phyloP scores from a whole-genome alignment of 2,888 invertebrate genomes.

The Elgonia sp. region DNA sequence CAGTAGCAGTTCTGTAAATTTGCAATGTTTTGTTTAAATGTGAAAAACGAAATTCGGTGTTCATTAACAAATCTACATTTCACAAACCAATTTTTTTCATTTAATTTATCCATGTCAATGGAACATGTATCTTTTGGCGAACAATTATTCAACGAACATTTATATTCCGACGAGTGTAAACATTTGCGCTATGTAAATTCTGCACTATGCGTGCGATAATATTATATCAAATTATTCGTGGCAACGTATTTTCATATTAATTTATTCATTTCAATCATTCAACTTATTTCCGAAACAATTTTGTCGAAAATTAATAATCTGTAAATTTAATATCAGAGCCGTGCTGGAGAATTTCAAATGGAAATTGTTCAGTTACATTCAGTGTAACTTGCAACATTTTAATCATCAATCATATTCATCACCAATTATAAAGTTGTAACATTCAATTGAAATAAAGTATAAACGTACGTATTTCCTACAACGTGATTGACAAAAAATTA shows the following conservation, averaged over 20 bases:
- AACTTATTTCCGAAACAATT: slow-evolving; percentile 5
- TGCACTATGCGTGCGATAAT: not conserved
- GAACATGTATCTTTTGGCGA: not conserved
- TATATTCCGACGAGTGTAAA: not conserved
- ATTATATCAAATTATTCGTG: not conserved
- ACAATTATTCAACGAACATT: not conserved
- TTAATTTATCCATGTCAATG: not conserved
- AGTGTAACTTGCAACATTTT: not conserved
- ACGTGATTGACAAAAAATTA: too few species aligned
- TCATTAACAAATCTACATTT: too few species aligned
- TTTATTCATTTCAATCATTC: slow-evolving; percentile 26
- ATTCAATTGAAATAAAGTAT: not conserved
- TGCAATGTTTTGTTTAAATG: too few species aligned
- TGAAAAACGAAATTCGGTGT: too few species aligned
- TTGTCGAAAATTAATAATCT: slow-evolving; percentile 13
- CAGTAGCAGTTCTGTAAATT: too few species aligned
- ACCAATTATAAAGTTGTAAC: not conserved
- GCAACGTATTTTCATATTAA: not conserved
- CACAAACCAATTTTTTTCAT: too few species aligned
- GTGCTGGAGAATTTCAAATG: not conserved
- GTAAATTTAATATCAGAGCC: not conserved
- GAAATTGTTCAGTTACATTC: slow-evolving; percentile 16
- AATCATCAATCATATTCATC: not conserved
- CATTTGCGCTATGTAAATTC: not conserved
- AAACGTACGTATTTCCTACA: too few species aligned